phyloP scores from a whole-genome alignment of 1,140 invertebrate genomes.

The Theocolax elegans region DNA sequence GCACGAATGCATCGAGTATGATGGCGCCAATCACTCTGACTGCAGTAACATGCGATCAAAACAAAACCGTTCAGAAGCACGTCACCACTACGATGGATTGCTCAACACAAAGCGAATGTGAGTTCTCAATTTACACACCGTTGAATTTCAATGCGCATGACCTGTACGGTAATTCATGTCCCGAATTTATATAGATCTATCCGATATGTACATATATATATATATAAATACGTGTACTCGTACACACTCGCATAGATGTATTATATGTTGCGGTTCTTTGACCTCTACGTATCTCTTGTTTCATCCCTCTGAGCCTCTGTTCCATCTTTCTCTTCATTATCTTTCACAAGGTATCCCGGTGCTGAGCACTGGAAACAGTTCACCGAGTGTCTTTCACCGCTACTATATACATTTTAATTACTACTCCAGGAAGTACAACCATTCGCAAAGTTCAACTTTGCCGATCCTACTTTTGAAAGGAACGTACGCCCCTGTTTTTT shows the following conservation, averaged over 20 bases:
- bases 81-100: constrained; percentile 62
- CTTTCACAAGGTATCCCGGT: not conserved
- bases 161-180: constrained; percentile 23
- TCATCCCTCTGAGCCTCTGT: too few relatives aligned
- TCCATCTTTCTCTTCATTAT: not conserved
- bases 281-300: not conserved
- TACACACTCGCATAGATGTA: too few relatives aligned
- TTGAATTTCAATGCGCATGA: constrained; percentile 49
- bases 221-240: too few relatives aligned
- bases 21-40: constrained; percentile 75
- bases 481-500: too few relatives aligned
- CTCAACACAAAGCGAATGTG: constrained; percentile 63
- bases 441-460: too few relatives aligned
- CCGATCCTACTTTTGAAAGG: too few relatives aligned
- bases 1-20: constrained; percentile 72
- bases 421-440: too few relatives aligned
- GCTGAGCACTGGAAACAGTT: too few relatives aligned
- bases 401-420: too few relatives aligned
- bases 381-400: too few relatives aligned
- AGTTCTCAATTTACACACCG: constrained; percentile 39
- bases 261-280: too few relatives aligned
- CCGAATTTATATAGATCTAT: constrained; percentile 46
- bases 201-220: too few relatives aligned
- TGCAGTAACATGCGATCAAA: constrained; percentile 74
- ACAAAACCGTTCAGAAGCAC: constrained; percentile 74